Evolutionary conservation across 2,888 invertebrate species (phyloP), one percentile per base, ranked within the genome.

Genomic region (Prosopocoilus inquinatus): DNA sequence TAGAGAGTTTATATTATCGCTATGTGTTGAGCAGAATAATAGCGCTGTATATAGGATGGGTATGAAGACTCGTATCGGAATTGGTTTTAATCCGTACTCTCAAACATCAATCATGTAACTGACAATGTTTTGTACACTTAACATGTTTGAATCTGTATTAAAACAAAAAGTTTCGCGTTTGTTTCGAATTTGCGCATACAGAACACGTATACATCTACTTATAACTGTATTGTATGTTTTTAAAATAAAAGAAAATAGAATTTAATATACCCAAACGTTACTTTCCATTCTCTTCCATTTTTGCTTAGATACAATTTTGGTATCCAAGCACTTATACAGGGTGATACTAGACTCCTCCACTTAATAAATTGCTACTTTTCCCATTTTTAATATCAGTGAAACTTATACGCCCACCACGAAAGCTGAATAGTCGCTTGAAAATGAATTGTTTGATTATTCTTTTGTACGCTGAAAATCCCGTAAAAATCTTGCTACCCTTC

Each of bases 1-100:
- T 64, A 64, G 64, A 60, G 58, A 55, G 60, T 64, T 61, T 60
- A 60, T 60, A 60, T 57, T 28, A 49, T 36, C 39, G 38, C 32
- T 49, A 41, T 49, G 49, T 49, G 49, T 49, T 49, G 39, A 38
- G 20, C 13, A 49, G 15, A 39, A 35, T 11, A 39, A 32, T 32
- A 49, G 15, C 20, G 39, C 20, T 49, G 49, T 49, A 49, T 49
- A 49, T 49, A 49, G 39, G 38, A 49, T 38, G 36, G 39, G 49
- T 49, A 49, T 49, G 49, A 41, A 41, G 41, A 43, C 43, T 43
- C 28, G 28, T 20, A 43, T n/a, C 15, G 12, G 13, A 20, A n/a
- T 43, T 28, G 20, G 20, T 28, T 28, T 4, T 28, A 28, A 28
- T 28, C 20, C 20, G 20, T 28, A 28, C 20, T 28, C 20, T 28